A percentile compares a stretch with the other conserved stretches of the same genome.
These are phyloP conservation scores for Epizoanthus ramosus DNA, from an alignment of 92 coral and sea anemone species.

Conservation along the genomic window DNA sequence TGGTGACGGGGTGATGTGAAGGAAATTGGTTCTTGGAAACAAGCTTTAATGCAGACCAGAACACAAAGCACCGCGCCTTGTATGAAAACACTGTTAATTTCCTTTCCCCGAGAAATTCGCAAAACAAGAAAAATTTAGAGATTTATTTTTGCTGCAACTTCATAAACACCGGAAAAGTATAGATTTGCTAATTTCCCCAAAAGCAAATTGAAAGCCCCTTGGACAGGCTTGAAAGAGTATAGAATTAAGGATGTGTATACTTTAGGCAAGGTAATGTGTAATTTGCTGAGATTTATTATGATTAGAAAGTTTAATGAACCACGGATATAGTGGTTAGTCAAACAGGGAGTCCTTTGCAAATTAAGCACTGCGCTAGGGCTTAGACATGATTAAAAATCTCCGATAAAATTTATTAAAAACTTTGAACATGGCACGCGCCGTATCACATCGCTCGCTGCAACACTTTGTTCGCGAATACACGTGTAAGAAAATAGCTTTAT, in stretches of 20 bases:
- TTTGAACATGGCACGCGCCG: constrained; percentile 48
- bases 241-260: constrained; percentile 56
- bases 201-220: constrained; percentile 61
- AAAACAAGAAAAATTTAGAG: constrained; percentile 55
- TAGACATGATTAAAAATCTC: constrained; percentile 19
- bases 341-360: constrained; percentile 47
- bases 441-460: constrained; percentile 32
- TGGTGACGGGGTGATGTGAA: constrained; percentile 10
- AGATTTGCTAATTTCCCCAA: constrained; percentile 65
- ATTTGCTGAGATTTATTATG: constrained; percentile 60
- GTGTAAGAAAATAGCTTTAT: constrained; percentile 63
- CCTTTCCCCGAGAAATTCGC: constrained; percentile 42
- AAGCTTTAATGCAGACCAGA: constrained; percentile 21
- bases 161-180: constrained; percentile 61
- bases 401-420: constrained; percentile 44
- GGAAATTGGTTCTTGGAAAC: constrained; percentile 39
- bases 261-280: constrained; percentile 55
- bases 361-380: constrained; percentile 25
- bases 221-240: constrained; percentile 47
- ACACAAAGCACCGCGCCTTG: constrained; percentile 21
- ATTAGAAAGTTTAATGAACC: constrained; percentile 60
- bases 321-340: constrained; percentile 46
- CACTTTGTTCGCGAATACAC: constrained; percentile 72
- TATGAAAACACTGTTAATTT: constrained; percentile 42
- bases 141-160: constrained; percentile 56